Evolutionary conservation across 2,888 invertebrate species (phyloP), one percentile per base, ranked within the genome.

Genomic region (Drosophila picticornis): DNA sequence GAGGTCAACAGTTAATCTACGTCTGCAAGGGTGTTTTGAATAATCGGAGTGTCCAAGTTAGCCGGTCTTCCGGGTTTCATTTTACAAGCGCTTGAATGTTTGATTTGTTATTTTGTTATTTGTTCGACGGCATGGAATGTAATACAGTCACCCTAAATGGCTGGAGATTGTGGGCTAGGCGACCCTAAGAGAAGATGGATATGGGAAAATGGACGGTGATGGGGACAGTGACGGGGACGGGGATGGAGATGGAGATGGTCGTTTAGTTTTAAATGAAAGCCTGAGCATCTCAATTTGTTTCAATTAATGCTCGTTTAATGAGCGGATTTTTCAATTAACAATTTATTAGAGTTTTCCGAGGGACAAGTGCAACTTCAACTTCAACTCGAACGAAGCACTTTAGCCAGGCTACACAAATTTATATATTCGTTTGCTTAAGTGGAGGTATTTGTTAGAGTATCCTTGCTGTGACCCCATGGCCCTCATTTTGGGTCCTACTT

Each of bases 231-330:
- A 32, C 13, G 63, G 27, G 2, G 27, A 11, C 22, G 2, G 22
- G 10, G 6, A 2, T 34, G 51, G 19, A 22, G 46, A 4, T 11
- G 27, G n/a, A 32, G 10, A 6, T 13, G 22, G 25, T 22, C n/a
- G 50, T 31, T 53, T 22, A 32, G 57, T 40, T 64, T 50, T 64
- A 46, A 48, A 61, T 55, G 46, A 64, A 52, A 46, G 43, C 16
- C 53, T 25, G 57, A 61, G 68, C 53, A 70, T 51, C 46, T 60
- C 76, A 56, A 56, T 88, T 84, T 78, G 74, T 79, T 85, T 74
- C 78, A 81, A 79, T 88, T 80, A 80, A 77, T 65, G 62, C 72
- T 50, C 62, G 50, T 75, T 75, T 76, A 80, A 81, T 73, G 77
- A 60, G 38, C 56, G 50, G 11, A 46, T 36, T 66, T 70, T 65